Conservation (phyloP, 2,888 invertebrate species). For the Eupeodes luniger region DNA sequence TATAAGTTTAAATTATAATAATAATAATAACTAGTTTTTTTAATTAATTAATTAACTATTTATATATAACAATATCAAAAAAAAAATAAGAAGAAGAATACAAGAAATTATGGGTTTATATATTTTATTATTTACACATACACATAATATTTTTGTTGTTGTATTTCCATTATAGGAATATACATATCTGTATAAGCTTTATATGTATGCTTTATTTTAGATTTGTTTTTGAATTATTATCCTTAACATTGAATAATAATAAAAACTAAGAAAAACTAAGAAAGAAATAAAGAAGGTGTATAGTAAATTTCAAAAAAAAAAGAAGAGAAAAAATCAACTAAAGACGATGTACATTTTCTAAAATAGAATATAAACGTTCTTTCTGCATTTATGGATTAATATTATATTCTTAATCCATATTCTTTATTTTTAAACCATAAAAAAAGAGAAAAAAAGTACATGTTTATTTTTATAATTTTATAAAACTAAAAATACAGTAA, state of each 20-base stretch:
- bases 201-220: conserved; percentile 36
- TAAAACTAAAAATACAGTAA: conserved; percentile 60
- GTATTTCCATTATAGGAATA: conserved; percentile 11
- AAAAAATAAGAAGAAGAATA: conserved; percentile 50
- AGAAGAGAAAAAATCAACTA: conserved; percentile 34
- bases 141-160: conserved; percentile 26
- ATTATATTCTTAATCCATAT: conserved; percentile 28
- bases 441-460: conserved; percentile 58
- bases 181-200: conserved; percentile 17
- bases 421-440: conserved; percentile 41
- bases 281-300: conserved; percentile 19
- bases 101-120: conserved; percentile 57
- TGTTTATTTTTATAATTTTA: conserved; percentile 18
- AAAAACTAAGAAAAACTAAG: conserved; percentile 36
- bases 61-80: conserved; percentile 74
- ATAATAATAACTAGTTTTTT: conserved; percentile 65
- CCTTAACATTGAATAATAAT: conserved; percentile 37
- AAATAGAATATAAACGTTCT: conserved; percentile 35
- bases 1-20: conserved; percentile 73
- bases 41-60: conserved; percentile 63
- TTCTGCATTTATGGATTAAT: conserved; percentile 36
- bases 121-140: conserved; percentile 52
- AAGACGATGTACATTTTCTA: conserved; percentile 11
- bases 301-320: neutral
- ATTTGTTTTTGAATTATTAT: conserved; percentile 28